These are phyloP conservation scores for Drosophila kepulauana DNA, from an alignment of 1,140 invertebrate genomes.

Conservation along the genomic window DNA sequence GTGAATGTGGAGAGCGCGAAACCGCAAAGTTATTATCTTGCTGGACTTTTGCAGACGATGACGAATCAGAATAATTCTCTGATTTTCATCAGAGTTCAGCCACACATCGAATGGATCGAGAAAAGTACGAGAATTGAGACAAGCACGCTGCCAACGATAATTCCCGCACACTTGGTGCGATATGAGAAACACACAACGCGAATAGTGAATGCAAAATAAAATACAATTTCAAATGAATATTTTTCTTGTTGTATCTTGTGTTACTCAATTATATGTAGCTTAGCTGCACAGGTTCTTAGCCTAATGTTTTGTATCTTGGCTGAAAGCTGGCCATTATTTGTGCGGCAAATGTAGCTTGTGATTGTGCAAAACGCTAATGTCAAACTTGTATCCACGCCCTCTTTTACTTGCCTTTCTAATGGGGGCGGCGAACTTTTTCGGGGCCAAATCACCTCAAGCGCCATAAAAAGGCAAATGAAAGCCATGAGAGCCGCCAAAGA, in stretches of 20 bases:
- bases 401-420: not conserved
- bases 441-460: constrained; percentile 76
- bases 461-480: constrained; percentile 79
- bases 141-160: not conserved
- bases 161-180: constrained; percentile 10
- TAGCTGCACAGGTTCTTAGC: not conserved
- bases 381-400: constrained; percentile 27
- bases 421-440: constrained; percentile 51
- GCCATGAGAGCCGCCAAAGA: constrained; percentile 1
- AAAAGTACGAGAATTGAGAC: not conserved
- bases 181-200: not conserved
- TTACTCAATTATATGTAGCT: not conserved
- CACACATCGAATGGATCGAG: constrained; percentile 35
- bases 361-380: constrained; percentile 65
- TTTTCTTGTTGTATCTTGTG: too few relatives aligned
- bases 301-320: constrained; percentile 3
- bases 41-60: constrained; percentile 16
- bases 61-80: not conserved
- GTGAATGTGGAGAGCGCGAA: not conserved
- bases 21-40: constrained; percentile 27
- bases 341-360: constrained; percentile 77
- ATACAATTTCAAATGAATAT: not conserved
- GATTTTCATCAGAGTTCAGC: constrained; percentile 24
- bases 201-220: not conserved
- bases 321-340: constrained; percentile 73